phyloP scores from a whole-genome alignment of 2,113 vertebrate genomes.

The Rhabdornis inornatus region DNA sequence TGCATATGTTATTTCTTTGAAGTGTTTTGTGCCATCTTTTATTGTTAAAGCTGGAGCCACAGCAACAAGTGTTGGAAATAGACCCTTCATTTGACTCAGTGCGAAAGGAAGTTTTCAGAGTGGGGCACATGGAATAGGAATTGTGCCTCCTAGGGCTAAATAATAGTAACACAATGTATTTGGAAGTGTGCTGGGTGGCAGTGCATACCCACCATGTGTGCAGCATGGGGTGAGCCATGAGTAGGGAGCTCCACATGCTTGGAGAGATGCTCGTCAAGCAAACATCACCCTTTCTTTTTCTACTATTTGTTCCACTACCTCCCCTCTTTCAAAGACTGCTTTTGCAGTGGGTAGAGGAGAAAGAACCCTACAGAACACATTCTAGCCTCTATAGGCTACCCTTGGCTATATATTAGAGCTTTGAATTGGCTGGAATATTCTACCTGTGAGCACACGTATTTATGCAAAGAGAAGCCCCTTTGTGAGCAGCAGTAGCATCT shows the following conservation, averaged over 20 bases:
- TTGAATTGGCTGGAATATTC: background rate
- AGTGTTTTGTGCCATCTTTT: slow-evolving; percentile 43
- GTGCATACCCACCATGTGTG: fast-evolving
- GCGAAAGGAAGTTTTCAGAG: background rate
- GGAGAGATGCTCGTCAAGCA: background rate
- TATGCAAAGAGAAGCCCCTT: slow-evolving; percentile 38
- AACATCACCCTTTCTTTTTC: background rate
- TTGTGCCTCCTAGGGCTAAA: background rate
- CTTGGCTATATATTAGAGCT: background rate
- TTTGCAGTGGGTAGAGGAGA: background rate
- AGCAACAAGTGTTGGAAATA: background rate
- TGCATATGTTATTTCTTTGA: slow-evolving; percentile 25
- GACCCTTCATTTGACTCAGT: background rate
- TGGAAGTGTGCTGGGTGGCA: background rate
- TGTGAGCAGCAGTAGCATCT: slow-evolving; percentile 5
- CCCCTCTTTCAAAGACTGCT: background rate
- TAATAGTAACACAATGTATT: background rate
- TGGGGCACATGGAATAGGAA: background rate
- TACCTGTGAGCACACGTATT: background rate
- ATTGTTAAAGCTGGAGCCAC: background rate
- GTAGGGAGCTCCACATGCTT: fast-evolving
- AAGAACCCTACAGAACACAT: background rate
- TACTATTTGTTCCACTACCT: background rate
- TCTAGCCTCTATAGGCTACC: background rate
- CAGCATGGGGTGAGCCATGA: background rate